These are phyloP conservation scores for Nephila pilipes DNA, from an alignment of 1,140 invertebrate genomes.

Conservation along the genomic window DNA sequence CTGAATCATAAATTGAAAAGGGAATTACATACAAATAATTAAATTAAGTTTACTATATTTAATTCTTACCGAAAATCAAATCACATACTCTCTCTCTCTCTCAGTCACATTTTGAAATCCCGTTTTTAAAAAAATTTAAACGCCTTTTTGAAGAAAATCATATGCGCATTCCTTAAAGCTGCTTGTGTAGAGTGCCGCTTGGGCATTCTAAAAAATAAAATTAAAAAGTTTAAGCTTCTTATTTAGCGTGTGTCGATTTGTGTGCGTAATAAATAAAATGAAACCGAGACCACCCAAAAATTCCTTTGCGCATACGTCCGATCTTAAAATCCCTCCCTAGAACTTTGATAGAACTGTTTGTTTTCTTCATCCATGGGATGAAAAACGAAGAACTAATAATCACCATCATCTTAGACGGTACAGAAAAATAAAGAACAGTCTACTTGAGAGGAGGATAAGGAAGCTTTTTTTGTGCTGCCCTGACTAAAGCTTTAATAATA, in stretches of 20 bases:
- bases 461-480: background rate
- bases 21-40: background rate
- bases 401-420: background rate
- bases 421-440: background rate
- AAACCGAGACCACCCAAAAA: slow-evolving; percentile 34
- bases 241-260: background rate
- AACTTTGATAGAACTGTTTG: slow-evolving; percentile 16
- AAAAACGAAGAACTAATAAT: slow-evolving; percentile 9
- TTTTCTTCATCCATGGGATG: background rate
- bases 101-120: background rate
- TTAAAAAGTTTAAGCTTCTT: background rate
- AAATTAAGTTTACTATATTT: background rate
- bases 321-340: background rate
- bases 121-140: background rate
- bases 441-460: background rate
- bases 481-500: background rate
- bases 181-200: background rate
- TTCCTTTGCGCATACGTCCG: background rate
- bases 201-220: background rate
- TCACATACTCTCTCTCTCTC: background rate
- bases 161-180: background rate
- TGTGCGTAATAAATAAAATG: background rate
- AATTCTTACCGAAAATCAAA: background rate
- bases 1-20: too few species aligned
- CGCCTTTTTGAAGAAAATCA: background rate